Evolutionary conservation across 2,797 vertebrate species (phyloP).

Genomic region (Thalassophryne amazonica): DNA sequence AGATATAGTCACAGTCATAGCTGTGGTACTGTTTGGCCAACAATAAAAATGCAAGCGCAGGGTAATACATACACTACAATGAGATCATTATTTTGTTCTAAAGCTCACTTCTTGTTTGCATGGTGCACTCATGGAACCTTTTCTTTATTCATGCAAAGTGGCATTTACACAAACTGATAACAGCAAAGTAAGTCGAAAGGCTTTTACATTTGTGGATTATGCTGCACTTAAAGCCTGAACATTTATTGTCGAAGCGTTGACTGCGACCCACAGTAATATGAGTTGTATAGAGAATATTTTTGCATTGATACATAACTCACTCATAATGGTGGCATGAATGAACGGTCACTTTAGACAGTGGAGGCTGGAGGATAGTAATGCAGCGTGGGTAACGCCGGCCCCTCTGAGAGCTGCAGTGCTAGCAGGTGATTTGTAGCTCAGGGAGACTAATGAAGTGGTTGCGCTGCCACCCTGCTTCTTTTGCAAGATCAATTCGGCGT

Average conservation of each 20-base stretch:
- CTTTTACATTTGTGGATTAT: conserved; percentile 23
- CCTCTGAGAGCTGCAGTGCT: conserved; percentile 63
- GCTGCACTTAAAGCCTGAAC: conserved; percentile 29
- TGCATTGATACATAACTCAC: conserved; percentile 65
- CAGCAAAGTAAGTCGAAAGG: not conserved
- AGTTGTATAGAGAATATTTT: conserved; percentile 52
- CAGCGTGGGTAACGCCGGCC: conserved; percentile 49
- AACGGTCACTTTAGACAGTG: conserved; percentile 55
- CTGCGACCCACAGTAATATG: conserved; percentile 37
- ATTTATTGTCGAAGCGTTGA: conserved; percentile 33
- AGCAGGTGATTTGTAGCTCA: conserved; percentile 80
- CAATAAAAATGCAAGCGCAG: not conserved
- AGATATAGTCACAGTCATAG: too few relatives aligned
- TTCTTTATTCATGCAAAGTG: not conserved
- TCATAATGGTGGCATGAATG: conserved; percentile 64
- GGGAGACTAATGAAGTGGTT: conserved; percentile 86
- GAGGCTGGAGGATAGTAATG: conserved; percentile 52
- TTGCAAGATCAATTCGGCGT: conserved; percentile 85
- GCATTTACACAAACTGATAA: not conserved
- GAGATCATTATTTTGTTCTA: not conserved
- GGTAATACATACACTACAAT: not conserved
- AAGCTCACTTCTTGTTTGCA: not conserved
- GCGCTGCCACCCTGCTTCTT: conserved; percentile 83
- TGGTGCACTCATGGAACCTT: not conserved
- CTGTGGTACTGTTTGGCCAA: not conserved